Evolutionary conservation across 2,888 invertebrate species (phyloP), one percentile per base, ranked within the genome.

Genomic region (Meloe dianella): DNA sequence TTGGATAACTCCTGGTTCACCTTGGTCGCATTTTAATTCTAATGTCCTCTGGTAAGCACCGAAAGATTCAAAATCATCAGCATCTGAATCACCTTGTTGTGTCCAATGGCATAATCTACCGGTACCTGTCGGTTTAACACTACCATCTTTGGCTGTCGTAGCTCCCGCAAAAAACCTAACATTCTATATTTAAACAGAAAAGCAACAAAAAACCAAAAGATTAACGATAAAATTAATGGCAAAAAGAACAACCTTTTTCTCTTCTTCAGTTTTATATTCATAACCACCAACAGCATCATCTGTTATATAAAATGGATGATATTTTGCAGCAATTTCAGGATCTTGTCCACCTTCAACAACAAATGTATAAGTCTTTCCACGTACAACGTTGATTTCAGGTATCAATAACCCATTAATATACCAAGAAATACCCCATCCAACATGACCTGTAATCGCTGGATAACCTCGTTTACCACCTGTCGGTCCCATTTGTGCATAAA

Each of bases 401-500:
- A 96, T 95, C 17, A 97, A 87, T 2, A 96, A 87, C 0, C 96
- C 96, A 83, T 97, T 96, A 79, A 97, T 94, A 86, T 95, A 97
- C 95, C 95, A 96, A 0, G 94, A 91, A 70, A 96, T 92, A 30
- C 96, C 96, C 96, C 96, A 96, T 38, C 96, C 96, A 20, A 95
- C 95, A 82, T 95, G 94, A 71, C 95, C 94, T 61, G 94, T 95
- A 61, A 94, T 96, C 2, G 96, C 94, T 12, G 93, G 89, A 83
- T 96, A 96, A 27, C 96, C 96, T 76, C 91, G 90, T 81, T 93
- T 92, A 29, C 95, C 95, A 1, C 96, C 96, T 5, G 95, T 95
- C 20, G 96, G 96, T 7, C 96, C 96, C 91, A 96, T 92, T 84
- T 96, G 96, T 1, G 95, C 95, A 83, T 95, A 95, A 83, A 94